Base-by-base conservation (phyloP, 2,888 invertebrate species). In the Heliconius charithonia region DNA sequence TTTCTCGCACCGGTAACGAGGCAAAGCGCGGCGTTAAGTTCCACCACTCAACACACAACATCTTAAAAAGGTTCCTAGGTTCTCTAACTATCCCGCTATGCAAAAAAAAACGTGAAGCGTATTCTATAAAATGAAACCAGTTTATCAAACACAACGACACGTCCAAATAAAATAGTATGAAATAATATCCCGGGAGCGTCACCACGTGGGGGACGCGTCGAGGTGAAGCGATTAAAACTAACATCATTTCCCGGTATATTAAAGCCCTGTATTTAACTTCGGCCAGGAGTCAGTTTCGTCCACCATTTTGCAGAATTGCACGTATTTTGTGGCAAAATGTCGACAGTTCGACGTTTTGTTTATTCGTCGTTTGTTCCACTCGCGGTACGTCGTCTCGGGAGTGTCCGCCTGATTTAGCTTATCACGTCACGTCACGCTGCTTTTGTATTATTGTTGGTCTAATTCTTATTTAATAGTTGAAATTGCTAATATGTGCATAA, bases 321-420 rank as follows among this genome's bases (percentile, higher is more conserved):
- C 66, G 32, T 76, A 56, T 37, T 22, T 22, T 27, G 13, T 25
- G 27, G 37, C 59, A 16, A 70, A 70, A 59, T 29, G 69, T n/a
- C 71, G 71, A 62, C 41, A 19, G 19, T 71, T 77, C 29, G 71
- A 71, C 77, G 77, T 72, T 71, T 77, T 63, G 66, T 71, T 73
- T n/a, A 67, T 73, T 32, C 72, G 32, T n/a, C 59, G 59, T 65
- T 77, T 29, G 56, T 56, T 32, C 27, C 51, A 29, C 27, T 32
- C 45, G 56, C 59, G 32, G 32, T 1, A 37, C 9, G 59, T 73
- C 56, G 41, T 67, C 51, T 71, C 63, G 63, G 77, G 65, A 72
- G 32, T 62, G 56, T 71, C 56, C 41, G 45, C 27, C 7, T 70
- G 72, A 66, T 65, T 66, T 77, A 27, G 37, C 77, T 77, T 77